Conservation (phyloP, 2,888 invertebrate species). For the Stenichneumon culpator region DNA sequence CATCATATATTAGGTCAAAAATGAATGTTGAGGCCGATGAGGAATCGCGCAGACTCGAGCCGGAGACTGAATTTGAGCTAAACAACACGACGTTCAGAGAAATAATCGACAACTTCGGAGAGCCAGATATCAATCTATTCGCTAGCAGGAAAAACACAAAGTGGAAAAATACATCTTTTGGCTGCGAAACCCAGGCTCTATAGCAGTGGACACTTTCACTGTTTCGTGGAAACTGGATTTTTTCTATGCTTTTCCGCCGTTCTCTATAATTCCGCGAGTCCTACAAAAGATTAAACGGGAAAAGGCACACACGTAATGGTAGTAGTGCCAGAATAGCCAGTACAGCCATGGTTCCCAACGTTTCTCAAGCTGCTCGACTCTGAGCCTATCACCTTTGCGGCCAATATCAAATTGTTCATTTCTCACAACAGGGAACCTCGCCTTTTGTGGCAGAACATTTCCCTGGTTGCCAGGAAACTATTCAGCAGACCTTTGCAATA, state of each 20-base stretch:
- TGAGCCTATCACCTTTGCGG: conserved; percentile 36
- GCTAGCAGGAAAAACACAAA: conserved; percentile 47
- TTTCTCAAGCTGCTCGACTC: conserved; percentile 11
- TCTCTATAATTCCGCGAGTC: conserved; percentile 23
- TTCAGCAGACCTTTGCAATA: conserved; percentile 67
- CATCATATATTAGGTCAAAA: conserved; percentile 49
- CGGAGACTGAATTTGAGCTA: conserved; percentile 53
- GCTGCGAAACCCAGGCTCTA: conserved; percentile 33
- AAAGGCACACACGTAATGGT: conserved; percentile 35
- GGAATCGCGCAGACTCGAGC: conserved; percentile 46
- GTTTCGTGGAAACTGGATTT: conserved; percentile 14
- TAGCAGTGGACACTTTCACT: conserved; percentile 53
- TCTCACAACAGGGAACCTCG: conserved; percentile 71
- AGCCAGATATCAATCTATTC: conserved; percentile 45
- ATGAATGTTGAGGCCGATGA: conserved; percentile 45
- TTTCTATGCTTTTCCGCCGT: conserved; percentile 40
- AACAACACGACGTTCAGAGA: conserved; percentile 20
- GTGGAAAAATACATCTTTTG: conserved; percentile 47
- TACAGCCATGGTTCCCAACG: conserved; percentile 57
- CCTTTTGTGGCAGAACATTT: conserved; percentile 50
- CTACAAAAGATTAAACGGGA: conserved; percentile 56
- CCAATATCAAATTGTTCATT: conserved; percentile 33
- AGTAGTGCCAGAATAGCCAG: conserved; percentile 53
- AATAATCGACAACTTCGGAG: conserved; percentile 21
- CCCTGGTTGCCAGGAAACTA: conserved; percentile 63